Base-by-base conservation (phyloP, 2,797 vertebrate species). In the Betta splendens region DNA sequence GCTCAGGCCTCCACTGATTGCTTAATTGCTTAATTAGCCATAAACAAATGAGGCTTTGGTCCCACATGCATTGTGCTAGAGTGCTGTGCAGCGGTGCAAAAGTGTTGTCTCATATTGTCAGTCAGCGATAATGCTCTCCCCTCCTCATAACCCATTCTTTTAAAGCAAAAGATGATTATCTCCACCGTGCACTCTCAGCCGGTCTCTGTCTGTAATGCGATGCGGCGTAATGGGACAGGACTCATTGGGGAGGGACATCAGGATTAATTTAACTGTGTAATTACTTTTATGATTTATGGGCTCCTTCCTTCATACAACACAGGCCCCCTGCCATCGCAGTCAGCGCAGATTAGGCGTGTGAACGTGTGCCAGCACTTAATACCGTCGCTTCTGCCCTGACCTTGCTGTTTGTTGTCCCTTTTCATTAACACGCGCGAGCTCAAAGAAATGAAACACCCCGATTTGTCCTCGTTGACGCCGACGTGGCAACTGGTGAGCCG, bases 281-380 rank as follows among this genome's bases (percentile, higher is more conserved):
- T 92, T 90, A 89, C 85, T 83, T 84, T 83, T 84, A 64, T 87
- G 86, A 90, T 90, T 88, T 81, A 91, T 87, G 65, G 45, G 22
- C 48, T n/a, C 21, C 43, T 46, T 53, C 44, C 40, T 45, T 18
- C 43, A 36, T 58, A 57, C 60, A 18, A 12, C 11, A 35, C 10
- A 13, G 18, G 17, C 57, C 29, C 26, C 22, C 40, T 25, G 16
- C 28, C 13, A 25, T 38, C 37, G 49, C 8, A 10, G 36, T 62
- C 38, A 48, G 3, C 16, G 49, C 20, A 40, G 33, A 72, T 47
- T 37, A 53, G 54, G 45, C 48, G 39, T 26, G 15, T 50, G 45
- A 46, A 22, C 16, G 23, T 46, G 39, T 54, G 50, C 39, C 49
- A 69, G 64, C 38, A 25, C 32, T 65, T 43, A 32, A 15, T 29